These are phyloP conservation scores for Cryptotis parvus DNA, from an alignment of 2,113 vertebrate genomes.

Conservation along the genomic window DNA sequence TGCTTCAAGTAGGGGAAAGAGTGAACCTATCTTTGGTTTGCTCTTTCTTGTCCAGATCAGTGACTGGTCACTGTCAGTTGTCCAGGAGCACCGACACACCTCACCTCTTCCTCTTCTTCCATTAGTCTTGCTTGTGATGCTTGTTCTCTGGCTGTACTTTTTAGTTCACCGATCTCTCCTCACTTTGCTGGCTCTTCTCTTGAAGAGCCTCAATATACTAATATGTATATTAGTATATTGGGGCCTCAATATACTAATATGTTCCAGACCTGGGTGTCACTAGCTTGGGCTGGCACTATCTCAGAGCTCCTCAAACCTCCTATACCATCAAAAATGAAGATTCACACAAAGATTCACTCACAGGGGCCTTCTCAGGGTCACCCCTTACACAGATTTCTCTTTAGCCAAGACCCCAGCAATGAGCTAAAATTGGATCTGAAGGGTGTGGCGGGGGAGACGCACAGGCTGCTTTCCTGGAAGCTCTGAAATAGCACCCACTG, in stretches of 20 bases:
- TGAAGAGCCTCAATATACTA: background rate
- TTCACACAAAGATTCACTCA: background rate
- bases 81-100: background rate
- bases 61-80: background rate
- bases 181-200: background rate
- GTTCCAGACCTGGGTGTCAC: background rate
- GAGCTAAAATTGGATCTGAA: background rate
- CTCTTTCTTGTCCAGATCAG: background rate
- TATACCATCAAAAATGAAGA: background rate
- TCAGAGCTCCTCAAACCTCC: background rate
- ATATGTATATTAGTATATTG: no score
- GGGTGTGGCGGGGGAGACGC: background rate
- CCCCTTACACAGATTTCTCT: background rate
- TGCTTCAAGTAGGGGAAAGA: background rate
- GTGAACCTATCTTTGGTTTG: background rate
- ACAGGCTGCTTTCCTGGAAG: constrained; percentile 40
- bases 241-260: background rate
- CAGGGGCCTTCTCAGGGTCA: background rate
- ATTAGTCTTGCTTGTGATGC: background rate
- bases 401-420: background rate
- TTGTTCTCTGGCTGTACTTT: background rate
- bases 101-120: background rate
- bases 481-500: constrained; percentile 54
- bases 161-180: background rate
- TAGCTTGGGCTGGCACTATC: background rate